A percentile compares a stretch with the other conserved stretches of the same genome.
Conservation (phyloP, 2,888 invertebrate species). For the Diadegma fenestrale region DNA sequence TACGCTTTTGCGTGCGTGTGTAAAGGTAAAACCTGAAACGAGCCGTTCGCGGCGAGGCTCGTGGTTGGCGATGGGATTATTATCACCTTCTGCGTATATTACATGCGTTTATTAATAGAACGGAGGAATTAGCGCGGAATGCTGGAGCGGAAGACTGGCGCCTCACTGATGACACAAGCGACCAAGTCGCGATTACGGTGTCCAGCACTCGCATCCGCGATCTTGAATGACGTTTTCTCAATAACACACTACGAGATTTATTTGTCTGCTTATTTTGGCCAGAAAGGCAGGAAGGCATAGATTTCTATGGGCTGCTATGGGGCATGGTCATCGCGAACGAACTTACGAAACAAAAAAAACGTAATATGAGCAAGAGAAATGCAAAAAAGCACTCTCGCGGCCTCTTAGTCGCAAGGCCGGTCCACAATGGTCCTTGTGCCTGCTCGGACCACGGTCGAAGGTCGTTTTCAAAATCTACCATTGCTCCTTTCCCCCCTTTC, state of each 20-base stretch:
- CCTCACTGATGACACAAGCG: constrained; percentile 20
- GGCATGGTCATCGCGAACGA: constrained; percentile 14
- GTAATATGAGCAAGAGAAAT: constrained; percentile 19
- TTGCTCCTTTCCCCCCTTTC: constrained; percentile 2
- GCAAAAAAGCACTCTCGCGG: constrained; percentile 51
- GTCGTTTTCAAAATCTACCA: constrained; percentile 76
- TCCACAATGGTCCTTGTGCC: constrained; percentile 69
- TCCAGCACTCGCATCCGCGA: neutral
- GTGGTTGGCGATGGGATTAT: constrained; percentile 51
- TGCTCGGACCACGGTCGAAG: constrained; percentile 77
- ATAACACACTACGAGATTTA: neutral
- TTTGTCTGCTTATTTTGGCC: neutral
- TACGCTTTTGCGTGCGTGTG: too few species aligned
- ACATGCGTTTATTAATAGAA: constrained; percentile 56
- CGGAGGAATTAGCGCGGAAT: constrained; percentile 53
- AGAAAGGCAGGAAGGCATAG: neutral
- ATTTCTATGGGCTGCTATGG: neutral
- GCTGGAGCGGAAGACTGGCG: constrained; percentile 52
- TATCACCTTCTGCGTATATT: constrained; percentile 29
- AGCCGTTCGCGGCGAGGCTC: neutral
- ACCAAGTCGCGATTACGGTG: constrained; percentile 32
- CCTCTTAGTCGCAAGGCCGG: constrained; percentile 43
- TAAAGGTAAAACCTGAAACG: neutral
- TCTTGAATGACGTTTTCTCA: constrained; percentile 18
- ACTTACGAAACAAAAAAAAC: neutral